Conservation (phyloP, 2,888 invertebrate species). For the Saturnia pavonia region DNA sequence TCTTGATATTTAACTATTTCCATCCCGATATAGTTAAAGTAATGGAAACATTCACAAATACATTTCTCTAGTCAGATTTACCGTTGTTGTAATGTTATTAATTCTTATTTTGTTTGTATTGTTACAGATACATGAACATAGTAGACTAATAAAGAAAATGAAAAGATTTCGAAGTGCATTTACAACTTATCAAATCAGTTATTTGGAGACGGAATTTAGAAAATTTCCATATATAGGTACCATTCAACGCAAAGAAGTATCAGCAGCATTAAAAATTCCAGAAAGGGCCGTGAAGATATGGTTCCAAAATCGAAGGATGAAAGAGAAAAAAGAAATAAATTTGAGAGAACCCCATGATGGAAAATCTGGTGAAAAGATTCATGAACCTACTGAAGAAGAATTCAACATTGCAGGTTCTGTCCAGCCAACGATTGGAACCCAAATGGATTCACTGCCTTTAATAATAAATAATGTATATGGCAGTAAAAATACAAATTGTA, state of each 20-base stretch:
- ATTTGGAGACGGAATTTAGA: slow-evolving; percentile 87
- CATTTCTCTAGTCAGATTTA: too few species aligned
- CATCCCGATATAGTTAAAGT: too few species aligned
- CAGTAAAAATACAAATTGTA: not conserved
- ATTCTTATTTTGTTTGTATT: not conserved
- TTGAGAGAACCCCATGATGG: not conserved
- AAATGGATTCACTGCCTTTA: not conserved
- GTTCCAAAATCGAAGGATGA: slow-evolving; percentile 93
- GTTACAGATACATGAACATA: not conserved
- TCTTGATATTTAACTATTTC: too few species aligned
- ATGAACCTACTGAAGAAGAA: not conserved
- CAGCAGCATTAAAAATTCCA: slow-evolving; percentile 82
- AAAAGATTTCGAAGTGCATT: slow-evolving; percentile 84
- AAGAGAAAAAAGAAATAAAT: slow-evolving; percentile 82
- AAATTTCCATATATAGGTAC: slow-evolving; percentile 86
- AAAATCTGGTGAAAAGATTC: not conserved
- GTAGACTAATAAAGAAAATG: slow-evolving; percentile 35
- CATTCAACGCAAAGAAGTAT: slow-evolving; percentile 85
- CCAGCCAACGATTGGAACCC: not conserved
- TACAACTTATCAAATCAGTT: slow-evolving; percentile 87
- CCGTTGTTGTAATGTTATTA: not conserved
- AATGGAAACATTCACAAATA: too few species aligned
- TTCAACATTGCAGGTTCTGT: not conserved
- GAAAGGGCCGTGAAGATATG: slow-evolving; percentile 91
- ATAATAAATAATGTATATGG: not conserved